Percentiles rank a stretch among this genome's conserved stretches.
Conservation (phyloP, 1,140 invertebrate species). For the Myzus persicae region DNA sequence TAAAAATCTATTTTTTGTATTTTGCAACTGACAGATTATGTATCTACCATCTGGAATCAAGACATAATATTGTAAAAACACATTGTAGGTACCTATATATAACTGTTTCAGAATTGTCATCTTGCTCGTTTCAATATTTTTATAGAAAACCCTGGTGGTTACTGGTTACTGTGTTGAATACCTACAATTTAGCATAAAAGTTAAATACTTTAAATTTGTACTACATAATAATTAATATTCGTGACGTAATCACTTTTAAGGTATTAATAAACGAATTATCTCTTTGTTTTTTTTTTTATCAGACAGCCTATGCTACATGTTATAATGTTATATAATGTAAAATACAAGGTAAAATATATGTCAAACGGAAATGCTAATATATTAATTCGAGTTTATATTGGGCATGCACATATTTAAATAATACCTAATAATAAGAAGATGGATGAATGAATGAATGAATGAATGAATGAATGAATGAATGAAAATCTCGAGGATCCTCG, state of each 20-base stretch:
- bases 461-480: conserved; percentile 2
- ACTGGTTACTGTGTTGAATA: too few species aligned
- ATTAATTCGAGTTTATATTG: conserved; percentile 2
- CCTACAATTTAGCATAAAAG: too few species aligned
- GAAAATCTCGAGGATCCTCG: conserved; percentile 19
- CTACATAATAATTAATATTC: background rate
- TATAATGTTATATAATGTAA: conserved; percentile 14
- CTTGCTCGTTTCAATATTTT: background rate
- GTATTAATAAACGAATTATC: background rate
- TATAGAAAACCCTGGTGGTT: background rate
- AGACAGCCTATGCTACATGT: background rate
- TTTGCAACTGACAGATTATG: background rate
- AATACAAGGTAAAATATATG: background rate
- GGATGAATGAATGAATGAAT: too few species aligned
- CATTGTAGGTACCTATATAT: background rate
- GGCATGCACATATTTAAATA: background rate
- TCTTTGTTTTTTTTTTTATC: background rate
- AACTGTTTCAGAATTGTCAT: background rate
- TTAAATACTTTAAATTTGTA: background rate
- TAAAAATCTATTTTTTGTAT: background rate
- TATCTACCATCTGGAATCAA: background rate
- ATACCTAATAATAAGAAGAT: background rate
- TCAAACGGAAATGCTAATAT: conserved; percentile 37
- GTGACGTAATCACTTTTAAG: background rate
- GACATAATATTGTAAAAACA: background rate